Evolutionary conservation across 1,140 invertebrate species (phyloP), one percentile per base, ranked within the genome.

Genomic region (Andrena cerasifolii): DNA sequence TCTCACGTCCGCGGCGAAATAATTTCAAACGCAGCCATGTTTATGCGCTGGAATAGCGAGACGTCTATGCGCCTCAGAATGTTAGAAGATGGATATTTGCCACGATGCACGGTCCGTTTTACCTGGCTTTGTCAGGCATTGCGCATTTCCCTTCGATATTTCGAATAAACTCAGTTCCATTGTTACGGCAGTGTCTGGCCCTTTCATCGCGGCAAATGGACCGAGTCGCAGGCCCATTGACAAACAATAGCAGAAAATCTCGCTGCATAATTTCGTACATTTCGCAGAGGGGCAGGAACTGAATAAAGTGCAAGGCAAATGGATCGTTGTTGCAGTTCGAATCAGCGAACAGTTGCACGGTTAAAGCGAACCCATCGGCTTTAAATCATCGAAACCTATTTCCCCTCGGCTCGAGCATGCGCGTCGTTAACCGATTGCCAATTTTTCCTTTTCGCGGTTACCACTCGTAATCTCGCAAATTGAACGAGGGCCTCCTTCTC

Each of bases 371-470:
- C 28, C 4, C 24, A n/a, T 73, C 21, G 21, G 40, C n/a, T 31
- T 65, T 4, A 18, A 54, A 12, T 53, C 18, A 33, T 24, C 6
- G 33, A 26, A 59, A 58, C 6, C n/a, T n/a, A n/a, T 58, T 26
- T 70, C 49, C 26, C 2, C 40, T 6, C 2, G 16, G 36, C 43
- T 18, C 8, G 51, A 24, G 61, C 62, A 74, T 40, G 36, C 49
- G 51, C 43, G 2, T 49, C 2, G 21, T 49, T 24, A 33, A 3
- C 5, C 16, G 31, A 40, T 28, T 10, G 21, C 18, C 43, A 68
- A 76, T 68, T 45, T 53, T 63, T 63, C 36, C 21, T 56, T 56
- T 67, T 58, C n/a, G 12, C 18, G 28, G 18, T 68, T 45, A 40
- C 36, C 36, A 2, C 31, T 58, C 2, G 40, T 33, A 56, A 66